These are phyloP conservation scores for Eulithis testata DNA, from an alignment of 2,888 invertebrate species.

Conservation along the genomic window DNA sequence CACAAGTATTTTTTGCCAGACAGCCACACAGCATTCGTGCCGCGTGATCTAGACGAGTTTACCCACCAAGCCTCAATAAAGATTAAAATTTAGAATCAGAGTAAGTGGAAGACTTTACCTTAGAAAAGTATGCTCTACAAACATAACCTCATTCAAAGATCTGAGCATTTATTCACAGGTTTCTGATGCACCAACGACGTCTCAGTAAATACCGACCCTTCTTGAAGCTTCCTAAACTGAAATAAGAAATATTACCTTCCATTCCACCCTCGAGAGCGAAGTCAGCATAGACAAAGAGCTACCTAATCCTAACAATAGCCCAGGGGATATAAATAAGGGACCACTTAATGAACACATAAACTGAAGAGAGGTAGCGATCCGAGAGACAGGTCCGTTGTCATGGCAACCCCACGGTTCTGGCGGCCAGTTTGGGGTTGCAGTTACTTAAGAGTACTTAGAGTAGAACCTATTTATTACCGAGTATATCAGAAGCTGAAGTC, in stretches of 20 bases:
- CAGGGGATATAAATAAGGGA: slow-evolving; percentile 77
- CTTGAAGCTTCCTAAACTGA: slow-evolving; percentile 8
- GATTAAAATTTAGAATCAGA: no score
- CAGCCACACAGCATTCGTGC: no score
- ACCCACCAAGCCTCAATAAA: background rate
- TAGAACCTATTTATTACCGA: slow-evolving; percentile 1
- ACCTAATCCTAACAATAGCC: slow-evolving; percentile 74
- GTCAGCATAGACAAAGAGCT: slow-evolving; percentile 76
- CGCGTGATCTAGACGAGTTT: background rate
- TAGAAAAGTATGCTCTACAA: background rate
- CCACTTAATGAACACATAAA: slow-evolving; percentile 81
- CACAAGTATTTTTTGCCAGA: no score
- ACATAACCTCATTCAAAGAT: background rate
- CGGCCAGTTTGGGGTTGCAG: slow-evolving; percentile 32
- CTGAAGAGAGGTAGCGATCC: slow-evolving; percentile 67
- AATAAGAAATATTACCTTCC: slow-evolving; percentile 37
- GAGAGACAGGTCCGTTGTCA: slow-evolving; percentile 62
- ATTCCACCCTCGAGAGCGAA: slow-evolving; percentile 54
- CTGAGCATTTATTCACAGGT: slow-evolving; percentile 1
- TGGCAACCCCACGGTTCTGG: slow-evolving; percentile 52
- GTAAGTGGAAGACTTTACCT: background rate
- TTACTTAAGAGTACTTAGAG: slow-evolving; percentile 37
- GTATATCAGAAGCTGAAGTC: background rate
- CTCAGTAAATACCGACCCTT: slow-evolving; percentile 19
- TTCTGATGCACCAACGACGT: slow-evolving; percentile 7